Evolutionary conservation across 2,113 vertebrate species (phyloP).

Genomic region (Machaerirhynchus nigripectus): DNA sequence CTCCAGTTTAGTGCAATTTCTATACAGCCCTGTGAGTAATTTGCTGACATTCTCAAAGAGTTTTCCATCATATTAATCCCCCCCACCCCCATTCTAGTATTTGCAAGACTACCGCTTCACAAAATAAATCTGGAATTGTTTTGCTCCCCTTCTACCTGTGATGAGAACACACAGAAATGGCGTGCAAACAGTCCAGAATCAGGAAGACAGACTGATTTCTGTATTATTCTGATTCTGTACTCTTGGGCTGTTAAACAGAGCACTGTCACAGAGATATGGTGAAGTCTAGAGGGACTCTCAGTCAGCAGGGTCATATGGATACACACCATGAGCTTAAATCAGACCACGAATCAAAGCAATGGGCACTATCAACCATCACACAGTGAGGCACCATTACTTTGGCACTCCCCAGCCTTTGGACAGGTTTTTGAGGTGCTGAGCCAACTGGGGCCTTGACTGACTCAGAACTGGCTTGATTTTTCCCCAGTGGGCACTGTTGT

Average conservation of each 20-base stretch:
- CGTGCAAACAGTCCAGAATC: not conserved
- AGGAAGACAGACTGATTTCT: not conserved
- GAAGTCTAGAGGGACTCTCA: not conserved
- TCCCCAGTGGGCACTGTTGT: not conserved
- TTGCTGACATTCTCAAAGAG: not conserved
- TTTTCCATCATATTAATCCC: not conserved
- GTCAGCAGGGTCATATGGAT: not conserved
- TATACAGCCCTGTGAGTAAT: not conserved
- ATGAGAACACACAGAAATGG: not conserved
- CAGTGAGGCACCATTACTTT: not conserved
- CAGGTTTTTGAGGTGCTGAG: not conserved
- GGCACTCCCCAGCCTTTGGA: not conserved
- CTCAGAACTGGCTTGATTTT: not conserved
- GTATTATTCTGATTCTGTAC: not conserved
- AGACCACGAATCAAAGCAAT: not conserved
- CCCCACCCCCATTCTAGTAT: not conserved
- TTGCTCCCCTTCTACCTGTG: not conserved
- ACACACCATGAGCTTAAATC: not conserved
- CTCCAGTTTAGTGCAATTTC: not conserved
- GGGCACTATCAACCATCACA: not conserved
- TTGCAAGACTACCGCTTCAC: not conserved
- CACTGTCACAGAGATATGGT: not conserved
- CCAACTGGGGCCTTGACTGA: not conserved
- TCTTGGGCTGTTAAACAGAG: not conserved
- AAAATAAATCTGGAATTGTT: not conserved